phyloP scores from a whole-genome alignment of 2,797 vertebrate species.

The Scomberomorus guttatus region DNA sequence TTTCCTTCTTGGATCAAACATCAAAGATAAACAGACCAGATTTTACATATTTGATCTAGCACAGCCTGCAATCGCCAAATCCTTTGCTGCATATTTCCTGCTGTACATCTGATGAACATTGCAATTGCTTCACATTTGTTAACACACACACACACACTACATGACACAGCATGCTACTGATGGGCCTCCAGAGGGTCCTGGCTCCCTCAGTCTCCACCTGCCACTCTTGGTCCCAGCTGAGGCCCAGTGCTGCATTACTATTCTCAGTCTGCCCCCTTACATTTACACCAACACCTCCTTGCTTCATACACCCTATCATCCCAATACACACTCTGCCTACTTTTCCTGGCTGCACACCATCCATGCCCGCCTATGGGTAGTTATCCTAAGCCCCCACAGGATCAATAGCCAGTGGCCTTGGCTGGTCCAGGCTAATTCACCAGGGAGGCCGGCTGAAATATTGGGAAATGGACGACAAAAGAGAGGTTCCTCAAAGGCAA shows the following conservation, averaged over 20 bases:
- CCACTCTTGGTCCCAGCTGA: constrained; percentile 83
- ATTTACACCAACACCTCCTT: constrained; percentile 37
- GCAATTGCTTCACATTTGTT: constrained; percentile 81
- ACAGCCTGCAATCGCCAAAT: neutral
- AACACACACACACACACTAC: constrained; percentile 43
- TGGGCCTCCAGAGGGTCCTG: constrained; percentile 80
- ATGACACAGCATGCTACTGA: constrained; percentile 79
- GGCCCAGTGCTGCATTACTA: constrained; percentile 74
- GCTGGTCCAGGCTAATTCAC: constrained; percentile 50
- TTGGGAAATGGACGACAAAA: constrained; percentile 69
- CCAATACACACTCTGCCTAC: constrained; percentile 26
- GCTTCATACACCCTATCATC: constrained; percentile 20
- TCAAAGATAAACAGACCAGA: constrained; percentile 46
- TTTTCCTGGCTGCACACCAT: constrained; percentile 16
- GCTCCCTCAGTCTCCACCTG: constrained; percentile 84
- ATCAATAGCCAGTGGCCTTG: constrained; percentile 76
- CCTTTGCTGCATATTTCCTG: constrained; percentile 27
- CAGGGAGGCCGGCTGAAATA: constrained; percentile 56
- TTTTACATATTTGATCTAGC: constrained; percentile 54
- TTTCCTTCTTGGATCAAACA: constrained; percentile 47
- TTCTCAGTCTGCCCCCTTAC: constrained; percentile 53
- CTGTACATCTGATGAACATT: constrained; percentile 46
- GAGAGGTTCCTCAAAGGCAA: constrained; percentile 69
- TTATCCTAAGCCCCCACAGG: constrained; percentile 58
- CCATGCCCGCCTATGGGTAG: constrained; percentile 5